Percentiles rank a stretch among this genome's conserved stretches.
These are phyloP conservation scores for Tetraodon nigroviridis DNA, from an alignment of 2,113 vertebrate genomes.

Conservation along the genomic window DNA sequence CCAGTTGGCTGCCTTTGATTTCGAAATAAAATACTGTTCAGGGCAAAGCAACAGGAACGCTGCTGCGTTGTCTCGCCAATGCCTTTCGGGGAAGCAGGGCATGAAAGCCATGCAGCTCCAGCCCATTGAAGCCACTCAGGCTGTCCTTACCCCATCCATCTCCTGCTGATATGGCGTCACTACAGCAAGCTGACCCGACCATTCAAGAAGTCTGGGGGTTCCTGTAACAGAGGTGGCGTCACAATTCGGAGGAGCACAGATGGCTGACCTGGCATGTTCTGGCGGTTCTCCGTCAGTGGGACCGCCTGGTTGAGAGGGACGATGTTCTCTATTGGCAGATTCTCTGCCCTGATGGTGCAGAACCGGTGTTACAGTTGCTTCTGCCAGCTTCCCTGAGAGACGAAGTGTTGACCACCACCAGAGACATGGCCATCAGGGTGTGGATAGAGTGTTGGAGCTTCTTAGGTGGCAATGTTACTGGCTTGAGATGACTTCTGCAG, in stretches of 20 bases:
- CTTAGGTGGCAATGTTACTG: too few relatives aligned
- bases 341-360: not conserved
- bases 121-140: too few relatives aligned
- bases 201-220: not conserved
- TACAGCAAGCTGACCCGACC: too few relatives aligned
- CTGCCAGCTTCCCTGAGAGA: not conserved
- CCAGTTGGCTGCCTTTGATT: constrained; percentile 15
- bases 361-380: not conserved
- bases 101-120: too few relatives aligned
- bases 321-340: not conserved
- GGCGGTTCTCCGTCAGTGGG: not conserved
- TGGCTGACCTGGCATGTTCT: not conserved
- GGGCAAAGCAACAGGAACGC: constrained; percentile 4
- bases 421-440: too few relatives aligned
- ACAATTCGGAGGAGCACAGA: not conserved
- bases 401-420: too few relatives aligned
- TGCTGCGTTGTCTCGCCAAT: not conserved
- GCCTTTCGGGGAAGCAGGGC: too few relatives aligned
- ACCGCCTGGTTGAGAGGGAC: not conserved
- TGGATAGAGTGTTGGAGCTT: too few relatives aligned
- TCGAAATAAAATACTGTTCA: not conserved
- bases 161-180: too few relatives aligned
- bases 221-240: not conserved
- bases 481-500: too few relatives aligned
- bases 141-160: too few relatives aligned